Evolutionary conservation across 1,140 invertebrate genomes (phyloP).

Genomic region (Spodoptera litura): DNA sequence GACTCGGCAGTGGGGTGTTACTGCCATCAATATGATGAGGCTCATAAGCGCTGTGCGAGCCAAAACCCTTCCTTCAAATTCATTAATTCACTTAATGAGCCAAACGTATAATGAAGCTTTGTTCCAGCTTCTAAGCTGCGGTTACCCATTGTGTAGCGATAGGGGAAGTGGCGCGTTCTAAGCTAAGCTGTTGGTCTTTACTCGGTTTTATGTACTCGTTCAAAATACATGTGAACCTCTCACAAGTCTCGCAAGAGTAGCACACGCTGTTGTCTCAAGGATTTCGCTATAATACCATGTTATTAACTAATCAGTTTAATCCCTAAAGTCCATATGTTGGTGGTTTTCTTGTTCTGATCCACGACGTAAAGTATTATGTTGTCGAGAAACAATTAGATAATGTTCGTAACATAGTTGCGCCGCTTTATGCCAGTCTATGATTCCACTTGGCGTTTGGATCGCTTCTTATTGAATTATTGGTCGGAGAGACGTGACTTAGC

Average conservation of each 20-base stretch:
- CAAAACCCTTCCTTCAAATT: slow-evolving; percentile 68
- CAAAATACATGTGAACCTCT: slow-evolving; percentile 16
- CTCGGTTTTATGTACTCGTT: slow-evolving; percentile 29
- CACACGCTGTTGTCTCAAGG: not conserved
- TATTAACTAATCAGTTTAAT: slow-evolving; percentile 23
- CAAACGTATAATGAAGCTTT: slow-evolving; percentile 77
- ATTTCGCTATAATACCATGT: slow-evolving; percentile 18
- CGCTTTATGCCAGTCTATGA: slow-evolving; percentile 61
- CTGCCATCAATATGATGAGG: slow-evolving; percentile 67
- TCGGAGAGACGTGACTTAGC: slow-evolving; percentile 68
- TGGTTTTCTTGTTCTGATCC: not conserved
- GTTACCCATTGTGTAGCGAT: slow-evolving; percentile 64
- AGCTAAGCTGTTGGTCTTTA: slow-evolving; percentile 54
- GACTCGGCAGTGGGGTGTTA: slow-evolving; percentile 42
- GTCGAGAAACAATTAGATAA: slow-evolving; percentile 18
- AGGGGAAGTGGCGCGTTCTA: slow-evolving; percentile 60
- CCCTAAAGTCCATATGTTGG: slow-evolving; percentile 1
- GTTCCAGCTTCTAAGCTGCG: slow-evolving; percentile 60
- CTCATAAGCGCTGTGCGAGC: slow-evolving; percentile 61
- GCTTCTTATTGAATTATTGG: slow-evolving; percentile 80
- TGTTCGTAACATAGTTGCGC: slow-evolving; percentile 31
- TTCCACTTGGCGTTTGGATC: slow-evolving; percentile 69
- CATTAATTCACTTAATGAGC: slow-evolving; percentile 78
- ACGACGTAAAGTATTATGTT: not conserved
- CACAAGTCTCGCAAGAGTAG: slow-evolving; percentile 11